A percentile compares a stretch with the other conserved stretches of the same genome.
Evolutionary conservation across 2,888 invertebrate genomes (phyloP).

Genomic region (Tachystola acroxantha): DNA sequence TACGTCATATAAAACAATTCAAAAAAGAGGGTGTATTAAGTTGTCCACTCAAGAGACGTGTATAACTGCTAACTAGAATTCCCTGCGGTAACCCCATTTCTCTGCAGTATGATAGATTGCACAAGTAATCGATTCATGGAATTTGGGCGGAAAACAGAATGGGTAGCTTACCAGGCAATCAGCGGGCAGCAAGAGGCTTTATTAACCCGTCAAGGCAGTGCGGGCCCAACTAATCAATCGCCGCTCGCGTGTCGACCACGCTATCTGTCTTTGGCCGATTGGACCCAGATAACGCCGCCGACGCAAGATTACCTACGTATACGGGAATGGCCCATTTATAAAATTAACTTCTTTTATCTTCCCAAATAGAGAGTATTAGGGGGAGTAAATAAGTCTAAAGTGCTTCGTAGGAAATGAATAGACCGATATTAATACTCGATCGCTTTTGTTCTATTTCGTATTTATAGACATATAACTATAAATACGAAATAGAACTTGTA

Average conservation of each 20-base stretch:
- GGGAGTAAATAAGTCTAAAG: slow-evolving; percentile 64
- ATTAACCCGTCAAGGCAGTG: slow-evolving; percentile 73
- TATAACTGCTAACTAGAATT: slow-evolving; percentile 22
- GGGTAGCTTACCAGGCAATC: slow-evolving; percentile 69
- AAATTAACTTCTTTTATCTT: slow-evolving; percentile 74
- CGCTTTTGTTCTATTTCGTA: slow-evolving; percentile 14
- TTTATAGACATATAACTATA: no score
- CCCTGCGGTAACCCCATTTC: slow-evolving; percentile 21
- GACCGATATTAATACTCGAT: slow-evolving; percentile 40
- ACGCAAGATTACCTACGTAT: slow-evolving; percentile 71
- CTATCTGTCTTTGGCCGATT: slow-evolving; percentile 75
- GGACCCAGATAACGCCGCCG: slow-evolving; percentile 62
- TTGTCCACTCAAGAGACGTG: slow-evolving; percentile 9
- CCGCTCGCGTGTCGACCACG: slow-evolving; percentile 71
- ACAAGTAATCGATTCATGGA: slow-evolving; percentile 52
- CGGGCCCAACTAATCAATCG: slow-evolving; percentile 74
- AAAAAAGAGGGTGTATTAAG: slow-evolving; percentile 8
- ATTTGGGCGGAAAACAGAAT: slow-evolving; percentile 51
- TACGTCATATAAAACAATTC: not conserved
- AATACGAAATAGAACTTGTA: slow-evolving; percentile 8
- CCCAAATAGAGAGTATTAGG: slow-evolving; percentile 57
- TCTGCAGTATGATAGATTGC: slow-evolving; percentile 49
- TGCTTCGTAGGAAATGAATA: slow-evolving; percentile 47
- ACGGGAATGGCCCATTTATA: slow-evolving; percentile 71
- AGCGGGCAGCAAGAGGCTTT: slow-evolving; percentile 61